These are phyloP conservation scores for Clarias laeviceps DNA, from an alignment of 2,797 vertebrate species.

Conservation along the genomic window DNA sequence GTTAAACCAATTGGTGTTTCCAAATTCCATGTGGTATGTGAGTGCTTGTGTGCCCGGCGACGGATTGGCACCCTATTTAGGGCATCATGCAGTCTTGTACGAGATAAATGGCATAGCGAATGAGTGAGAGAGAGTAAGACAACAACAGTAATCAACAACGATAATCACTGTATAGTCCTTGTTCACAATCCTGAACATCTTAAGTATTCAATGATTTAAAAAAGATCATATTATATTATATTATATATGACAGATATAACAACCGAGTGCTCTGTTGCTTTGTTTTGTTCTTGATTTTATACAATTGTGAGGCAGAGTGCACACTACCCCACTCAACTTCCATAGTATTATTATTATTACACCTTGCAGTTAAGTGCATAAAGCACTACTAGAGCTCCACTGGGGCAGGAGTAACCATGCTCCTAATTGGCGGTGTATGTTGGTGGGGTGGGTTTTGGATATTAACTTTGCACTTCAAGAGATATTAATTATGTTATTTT, in stretches of 20 bases:
- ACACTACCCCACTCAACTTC: neutral
- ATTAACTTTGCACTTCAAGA: neutral
- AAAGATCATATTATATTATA: neutral
- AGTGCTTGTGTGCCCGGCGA: too few relatives aligned
- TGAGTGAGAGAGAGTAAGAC: too few relatives aligned
- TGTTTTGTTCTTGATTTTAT: neutral
- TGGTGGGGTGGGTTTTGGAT: too few relatives aligned
- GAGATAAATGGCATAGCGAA: too few relatives aligned
- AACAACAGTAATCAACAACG: neutral
- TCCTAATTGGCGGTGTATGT: too few relatives aligned
- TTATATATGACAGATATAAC: neutral
- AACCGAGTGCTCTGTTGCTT: neutral
- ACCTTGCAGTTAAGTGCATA: neutral
- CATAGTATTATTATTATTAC: neutral
- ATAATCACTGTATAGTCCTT: neutral
- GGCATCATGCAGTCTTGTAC: too few relatives aligned
- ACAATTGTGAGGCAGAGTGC: neutral
- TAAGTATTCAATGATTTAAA: neutral
- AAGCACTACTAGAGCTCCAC: neutral
- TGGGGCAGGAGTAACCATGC: neutral
- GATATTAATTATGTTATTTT: neutral
- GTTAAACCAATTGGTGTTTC: too few relatives aligned
- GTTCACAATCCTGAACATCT: neutral
- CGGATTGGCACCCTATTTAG: too few relatives aligned
- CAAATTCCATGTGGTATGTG: too few relatives aligned